A percentile compares a stretch with the other conserved stretches of the same genome.
These are phyloP conservation scores for Poecilus cupreus DNA, from an alignment of 2,888 invertebrate species.

Conservation along the genomic window DNA sequence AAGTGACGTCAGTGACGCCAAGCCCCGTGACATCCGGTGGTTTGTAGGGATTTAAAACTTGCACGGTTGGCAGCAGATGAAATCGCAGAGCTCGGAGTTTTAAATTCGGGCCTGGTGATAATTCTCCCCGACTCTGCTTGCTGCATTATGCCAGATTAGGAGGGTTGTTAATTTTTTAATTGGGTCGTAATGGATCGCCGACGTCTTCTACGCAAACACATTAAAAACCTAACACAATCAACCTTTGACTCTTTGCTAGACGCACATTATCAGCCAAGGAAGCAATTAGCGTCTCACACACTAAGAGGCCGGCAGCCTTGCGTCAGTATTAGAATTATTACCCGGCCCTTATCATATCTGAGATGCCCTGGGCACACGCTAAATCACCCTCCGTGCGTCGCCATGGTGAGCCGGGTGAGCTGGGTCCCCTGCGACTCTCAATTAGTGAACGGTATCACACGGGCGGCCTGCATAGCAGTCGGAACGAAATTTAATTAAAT, in stretches of 20 bases:
- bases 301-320: not conserved
- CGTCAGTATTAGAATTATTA: conserved; percentile 46
- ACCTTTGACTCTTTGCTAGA: not conserved
- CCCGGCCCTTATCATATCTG: conserved; percentile 49
- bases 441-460: conserved; percentile 54
- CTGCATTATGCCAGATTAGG: conserved; percentile 30
- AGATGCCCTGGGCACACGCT: not conserved
- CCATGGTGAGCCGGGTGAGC: not conserved
- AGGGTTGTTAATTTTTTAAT: conserved; percentile 40
- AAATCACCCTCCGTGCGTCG: not conserved
- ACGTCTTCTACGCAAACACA: conserved; percentile 3
- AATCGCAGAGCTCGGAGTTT: conserved; percentile 21
- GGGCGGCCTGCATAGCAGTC: conserved; percentile 42
- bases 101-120: conserved; percentile 13
- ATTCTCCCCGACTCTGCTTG: not conserved
- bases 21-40: conserved; percentile 27
- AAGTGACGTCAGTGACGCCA: conserved; percentile 3
- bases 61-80: conserved; percentile 40
- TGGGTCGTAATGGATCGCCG: conserved; percentile 30
- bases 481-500: conserved; percentile 57
- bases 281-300: conserved; percentile 45
- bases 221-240: not conserved
- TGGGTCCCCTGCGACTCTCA: conserved; percentile 38
- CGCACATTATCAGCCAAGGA: not conserved
- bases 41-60: conserved; percentile 37